These are phyloP conservation scores for Ennomos fuscantarius DNA, from an alignment of 2,888 invertebrate genomes.

Conservation along the genomic window DNA sequence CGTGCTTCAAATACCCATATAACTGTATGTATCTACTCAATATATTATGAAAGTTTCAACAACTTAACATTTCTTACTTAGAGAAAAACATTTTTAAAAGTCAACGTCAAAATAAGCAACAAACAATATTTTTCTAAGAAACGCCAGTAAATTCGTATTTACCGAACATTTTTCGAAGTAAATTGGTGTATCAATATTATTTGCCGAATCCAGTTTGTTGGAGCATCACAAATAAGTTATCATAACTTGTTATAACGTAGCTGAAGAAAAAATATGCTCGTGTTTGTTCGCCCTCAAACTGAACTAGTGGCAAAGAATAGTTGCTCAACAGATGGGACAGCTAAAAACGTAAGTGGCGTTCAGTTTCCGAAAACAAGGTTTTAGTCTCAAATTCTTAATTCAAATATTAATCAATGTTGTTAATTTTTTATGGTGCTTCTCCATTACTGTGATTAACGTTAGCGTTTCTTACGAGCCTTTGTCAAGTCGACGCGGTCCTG, in stretches of 20 bases:
- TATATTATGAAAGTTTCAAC: too few species aligned
- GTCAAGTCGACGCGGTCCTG: too few species aligned
- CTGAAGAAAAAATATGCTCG: slow-evolving; percentile 61
- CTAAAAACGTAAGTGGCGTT: background rate
- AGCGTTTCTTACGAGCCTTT: too few species aligned
- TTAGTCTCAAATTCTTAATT: too few species aligned
- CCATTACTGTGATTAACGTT: too few species aligned
- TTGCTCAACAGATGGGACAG: slow-evolving; percentile 15
- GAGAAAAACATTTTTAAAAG: background rate
- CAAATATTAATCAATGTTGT: too few species aligned
- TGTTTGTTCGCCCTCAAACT: slow-evolving; percentile 64
- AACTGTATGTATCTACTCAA: background rate
- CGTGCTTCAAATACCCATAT: slow-evolving; percentile 43
- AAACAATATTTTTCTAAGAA: slow-evolving; percentile 19
- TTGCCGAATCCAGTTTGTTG: slow-evolving; percentile 60
- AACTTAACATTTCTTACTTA: too few species aligned
- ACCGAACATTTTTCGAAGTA: slow-evolving; percentile 50
- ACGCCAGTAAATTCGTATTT: slow-evolving; percentile 33
- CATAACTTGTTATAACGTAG: slow-evolving; percentile 66
- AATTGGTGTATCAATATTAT: slow-evolving; percentile 63
- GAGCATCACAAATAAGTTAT: slow-evolving; percentile 70
- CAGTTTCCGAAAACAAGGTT: too few species aligned
- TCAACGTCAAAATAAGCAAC: slow-evolving; percentile 1
- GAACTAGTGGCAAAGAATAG: slow-evolving; percentile 46
- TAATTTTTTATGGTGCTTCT: too few species aligned